These are phyloP conservation scores for Brachyopa scutellaris DNA, from an alignment of 2,888 invertebrate genomes.

Conservation along the genomic window DNA sequence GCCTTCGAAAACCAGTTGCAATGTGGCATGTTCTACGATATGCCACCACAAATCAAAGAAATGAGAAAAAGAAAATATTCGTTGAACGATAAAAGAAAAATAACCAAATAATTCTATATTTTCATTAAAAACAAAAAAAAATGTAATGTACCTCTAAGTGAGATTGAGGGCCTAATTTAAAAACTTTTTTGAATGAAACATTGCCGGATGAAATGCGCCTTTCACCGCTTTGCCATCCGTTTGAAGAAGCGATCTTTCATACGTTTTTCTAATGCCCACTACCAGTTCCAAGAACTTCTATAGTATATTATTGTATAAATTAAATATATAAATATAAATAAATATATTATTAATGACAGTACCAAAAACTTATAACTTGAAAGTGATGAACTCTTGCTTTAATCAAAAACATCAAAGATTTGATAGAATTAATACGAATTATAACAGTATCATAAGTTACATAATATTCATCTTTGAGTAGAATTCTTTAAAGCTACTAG, in stretches of 20 bases:
- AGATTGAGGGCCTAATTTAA: constrained; percentile 17
- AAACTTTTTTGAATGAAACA: constrained; percentile 15
- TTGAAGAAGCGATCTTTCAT: constrained; percentile 49
- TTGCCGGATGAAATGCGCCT: constrained; percentile 32
- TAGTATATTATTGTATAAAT: too few relatives aligned
- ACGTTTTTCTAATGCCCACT: constrained; percentile 64
- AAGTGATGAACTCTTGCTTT: constrained; percentile 69
- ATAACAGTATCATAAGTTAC: constrained; percentile 3
- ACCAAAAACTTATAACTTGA: constrained; percentile 65
- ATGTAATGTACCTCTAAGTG: not conserved
- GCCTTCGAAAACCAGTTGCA: constrained; percentile 89
- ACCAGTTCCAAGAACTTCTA: constrained; percentile 63
- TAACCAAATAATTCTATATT: not conserved
- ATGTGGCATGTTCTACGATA: constrained; percentile 91
- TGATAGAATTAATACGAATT: constrained; percentile 22
- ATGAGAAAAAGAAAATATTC: constrained; percentile 38
- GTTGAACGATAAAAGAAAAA: constrained; percentile 51
- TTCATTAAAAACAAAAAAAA: too few relatives aligned
- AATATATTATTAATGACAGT: constrained; percentile 41
- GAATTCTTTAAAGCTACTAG: not conserved
- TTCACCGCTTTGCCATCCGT: constrained; percentile 48
- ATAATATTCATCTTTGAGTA: constrained; percentile 17
- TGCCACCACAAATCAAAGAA: constrained; percentile 72
- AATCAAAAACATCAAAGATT: constrained; percentile 32
- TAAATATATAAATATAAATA: constrained; percentile 10